These are phyloP conservation scores for Agraylea sexmaculata DNA, from an alignment of 1,140 invertebrate genomes.

Conservation along the genomic window DNA sequence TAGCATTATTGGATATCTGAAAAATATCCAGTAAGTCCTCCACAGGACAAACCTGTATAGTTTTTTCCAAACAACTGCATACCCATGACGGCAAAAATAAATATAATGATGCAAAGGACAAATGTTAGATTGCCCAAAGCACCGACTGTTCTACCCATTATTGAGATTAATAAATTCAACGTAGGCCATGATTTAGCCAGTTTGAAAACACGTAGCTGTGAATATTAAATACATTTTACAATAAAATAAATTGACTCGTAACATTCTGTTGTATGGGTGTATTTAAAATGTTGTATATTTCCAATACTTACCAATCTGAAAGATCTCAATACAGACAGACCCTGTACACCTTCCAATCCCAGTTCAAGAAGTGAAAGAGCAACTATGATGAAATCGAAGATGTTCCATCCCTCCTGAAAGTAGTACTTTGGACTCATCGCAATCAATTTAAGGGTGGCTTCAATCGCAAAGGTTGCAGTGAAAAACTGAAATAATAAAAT, in stretches of 20 bases:
- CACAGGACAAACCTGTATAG: constrained; percentile 57
- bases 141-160: constrained; percentile 96
- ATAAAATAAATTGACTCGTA: constrained; percentile 2
- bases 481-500: constrained; percentile 67
- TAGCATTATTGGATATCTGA: too few relatives aligned
- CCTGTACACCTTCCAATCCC: constrained; percentile 83
- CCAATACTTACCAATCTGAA: constrained; percentile 89
- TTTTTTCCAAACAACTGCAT: constrained; percentile 96
- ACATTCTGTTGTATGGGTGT: background rate
- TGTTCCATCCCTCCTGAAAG: constrained; percentile 98
- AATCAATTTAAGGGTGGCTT: constrained; percentile 90
- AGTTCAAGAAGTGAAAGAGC: constrained; percentile 88
- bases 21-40: constrained; percentile 1
- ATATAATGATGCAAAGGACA: constrained; percentile 95
- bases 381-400: constrained; percentile 98
- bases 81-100: constrained; percentile 98
- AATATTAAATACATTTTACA: constrained; percentile 25
- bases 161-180: constrained; percentile 94
- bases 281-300: constrained; percentile 12
- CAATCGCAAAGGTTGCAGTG: constrained; percentile 93
- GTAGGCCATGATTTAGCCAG: constrained; percentile 98
- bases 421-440: constrained; percentile 96
- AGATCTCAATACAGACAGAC: constrained; percentile 90
- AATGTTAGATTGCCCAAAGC: constrained; percentile 96
- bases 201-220: constrained; percentile 96